Base-by-base conservation (phyloP, 2,797 vertebrate species). In the Channa striata region DNA sequence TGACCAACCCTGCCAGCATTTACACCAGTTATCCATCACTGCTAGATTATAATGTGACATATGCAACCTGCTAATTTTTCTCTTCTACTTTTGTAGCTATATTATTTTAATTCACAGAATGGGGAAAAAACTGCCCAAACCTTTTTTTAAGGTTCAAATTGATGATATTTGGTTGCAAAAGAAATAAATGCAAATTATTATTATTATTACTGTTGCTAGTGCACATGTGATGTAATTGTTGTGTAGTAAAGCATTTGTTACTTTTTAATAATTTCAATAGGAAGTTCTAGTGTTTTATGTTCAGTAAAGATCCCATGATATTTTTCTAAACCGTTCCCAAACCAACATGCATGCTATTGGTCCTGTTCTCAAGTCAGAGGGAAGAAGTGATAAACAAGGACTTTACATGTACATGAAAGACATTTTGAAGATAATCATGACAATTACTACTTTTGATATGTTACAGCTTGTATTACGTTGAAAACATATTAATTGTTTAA, bases 181-280 rank as follows among this genome's bases (percentile, higher is more conserved):
- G 54, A 68, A 59, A 56, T 34, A 68, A 59, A 56, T 34, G 2
- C 57, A n/a, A 36, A 49, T 79, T 69, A 72, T 77, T 77, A 68
- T 68, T 67, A 43, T 70, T 72, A 11, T 51, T 50, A 2, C 65
- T 56, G 61, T 52, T 79, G 72, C 76, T 95, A 94, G 94, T 96
- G 94, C 94, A 94, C 92, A 90, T 94, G 95, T 96, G 95, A 89
- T 95, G 95, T 97, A 95, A 92, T 94, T 93, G 94, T 96, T 96
- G 88, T 96, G 95, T 95, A 89, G 93, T 94, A 93, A 93, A 93
- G 91, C 92, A 93, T 91, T 59, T 40, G 74, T 73, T 64, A 83
- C 93, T 81, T 84, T 68, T 16, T 25, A 20, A 8, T 52, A 3
- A 78, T 95, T 94, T 93, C 85, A 86, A 94, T 92, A 87, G 87